These are phyloP conservation scores for Platycheirus albimanus DNA, from an alignment of 2,888 invertebrate genomes.

Conservation along the genomic window DNA sequence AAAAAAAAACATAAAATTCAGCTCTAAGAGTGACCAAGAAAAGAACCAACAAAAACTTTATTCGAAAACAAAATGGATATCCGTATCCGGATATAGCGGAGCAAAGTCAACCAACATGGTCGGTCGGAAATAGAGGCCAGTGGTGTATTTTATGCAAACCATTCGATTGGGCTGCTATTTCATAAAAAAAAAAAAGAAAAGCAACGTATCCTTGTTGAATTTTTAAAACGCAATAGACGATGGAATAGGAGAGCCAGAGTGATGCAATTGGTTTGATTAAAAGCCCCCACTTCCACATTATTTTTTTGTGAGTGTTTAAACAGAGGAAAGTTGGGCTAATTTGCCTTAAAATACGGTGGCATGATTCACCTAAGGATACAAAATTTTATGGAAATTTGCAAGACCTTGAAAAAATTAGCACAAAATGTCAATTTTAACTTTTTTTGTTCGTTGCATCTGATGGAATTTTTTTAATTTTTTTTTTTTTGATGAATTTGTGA, in stretches of 20 bases:
- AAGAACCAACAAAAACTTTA: neutral
- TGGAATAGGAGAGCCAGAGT: slow-evolving; percentile 15
- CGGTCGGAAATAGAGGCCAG: slow-evolving; percentile 31
- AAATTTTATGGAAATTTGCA: too few species aligned
- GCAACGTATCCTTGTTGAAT: slow-evolving; percentile 45
- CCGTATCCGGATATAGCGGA: too few species aligned
- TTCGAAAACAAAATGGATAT: slow-evolving; percentile 32
- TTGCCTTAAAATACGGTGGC: too few species aligned
- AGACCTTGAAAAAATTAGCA: too few species aligned
- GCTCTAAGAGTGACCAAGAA: neutral
- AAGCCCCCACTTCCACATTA: too few species aligned
- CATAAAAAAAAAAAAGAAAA: neutral
- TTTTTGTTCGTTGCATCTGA: too few species aligned
- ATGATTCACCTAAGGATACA: too few species aligned
- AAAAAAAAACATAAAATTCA: slow-evolving; percentile 4
- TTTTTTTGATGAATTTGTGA: too few species aligned
- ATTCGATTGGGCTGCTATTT: slow-evolving; percentile 23
- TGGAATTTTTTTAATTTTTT: too few species aligned
- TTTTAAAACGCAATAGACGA: slow-evolving; percentile 50
- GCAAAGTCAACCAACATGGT: slow-evolving; percentile 38
- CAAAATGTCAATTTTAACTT: too few species aligned
- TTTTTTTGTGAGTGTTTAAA: too few species aligned
- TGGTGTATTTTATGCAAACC: slow-evolving; percentile 34
- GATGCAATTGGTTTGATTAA: slow-evolving; percentile 46
- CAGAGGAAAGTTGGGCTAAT: too few species aligned